Evolutionary conservation across 2,888 invertebrate species (phyloP).

Genomic region (Silvanus unidentatus): DNA sequence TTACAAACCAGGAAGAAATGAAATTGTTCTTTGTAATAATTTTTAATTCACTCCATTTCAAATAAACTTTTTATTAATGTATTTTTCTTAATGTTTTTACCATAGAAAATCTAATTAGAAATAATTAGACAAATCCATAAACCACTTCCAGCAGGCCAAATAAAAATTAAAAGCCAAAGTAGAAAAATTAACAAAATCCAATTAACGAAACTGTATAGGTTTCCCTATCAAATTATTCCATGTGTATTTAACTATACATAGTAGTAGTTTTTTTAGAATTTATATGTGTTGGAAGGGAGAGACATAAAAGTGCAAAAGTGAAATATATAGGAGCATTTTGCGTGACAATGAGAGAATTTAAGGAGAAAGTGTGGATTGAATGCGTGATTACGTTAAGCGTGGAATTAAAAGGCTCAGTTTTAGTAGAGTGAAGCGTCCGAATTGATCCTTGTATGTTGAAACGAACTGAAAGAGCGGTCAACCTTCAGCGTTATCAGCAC

Average conservation of each 20-base stretch:
- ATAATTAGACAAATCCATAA: no score
- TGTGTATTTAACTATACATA: no score
- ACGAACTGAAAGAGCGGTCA: conserved; percentile 19
- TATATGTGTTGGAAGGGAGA: no score
- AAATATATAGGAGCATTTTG: conserved; percentile 22
- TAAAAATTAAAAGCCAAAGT: no score
- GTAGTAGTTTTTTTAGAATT: no score
- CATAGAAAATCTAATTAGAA: no score
- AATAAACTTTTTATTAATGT: no score
- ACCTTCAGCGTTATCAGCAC: conserved; percentile 23
- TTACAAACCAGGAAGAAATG: no score
- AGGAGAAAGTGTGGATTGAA: conserved; percentile 29
- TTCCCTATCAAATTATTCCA: conserved; percentile 20
- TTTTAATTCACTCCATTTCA: no score
- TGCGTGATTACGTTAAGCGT: conserved; percentile 29
- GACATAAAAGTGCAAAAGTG: conserved; percentile 5
- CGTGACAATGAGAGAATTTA: conserved; percentile 29
- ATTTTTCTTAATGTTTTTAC: no score
- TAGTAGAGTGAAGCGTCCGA: conserved; percentile 25
- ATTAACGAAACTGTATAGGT: conserved; percentile 23
- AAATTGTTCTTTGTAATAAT: no score
- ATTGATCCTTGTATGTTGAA: conserved; percentile 23
- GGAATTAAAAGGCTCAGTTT: conserved; percentile 32
- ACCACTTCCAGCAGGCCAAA: no score
- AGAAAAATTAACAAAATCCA: conserved; percentile 29